Evolutionary conservation across 2,113 vertebrate genomes (phyloP).

Genomic region (Falco punctatus): DNA sequence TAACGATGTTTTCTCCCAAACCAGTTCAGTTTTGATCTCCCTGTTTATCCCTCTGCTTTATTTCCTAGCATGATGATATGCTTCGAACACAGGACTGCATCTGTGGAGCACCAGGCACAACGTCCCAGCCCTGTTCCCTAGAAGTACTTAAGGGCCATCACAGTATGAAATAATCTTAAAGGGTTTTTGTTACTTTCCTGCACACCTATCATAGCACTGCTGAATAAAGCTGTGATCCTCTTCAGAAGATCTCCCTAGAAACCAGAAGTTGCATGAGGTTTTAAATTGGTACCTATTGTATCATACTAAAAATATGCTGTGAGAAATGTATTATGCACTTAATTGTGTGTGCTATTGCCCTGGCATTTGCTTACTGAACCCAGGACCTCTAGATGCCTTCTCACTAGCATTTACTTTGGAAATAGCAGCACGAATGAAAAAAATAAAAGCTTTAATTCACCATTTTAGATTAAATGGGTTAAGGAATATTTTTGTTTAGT

Average conservation of each 20-base stretch:
- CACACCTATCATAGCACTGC: not conserved
- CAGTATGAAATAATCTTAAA: not conserved
- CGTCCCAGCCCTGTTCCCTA: not conserved
- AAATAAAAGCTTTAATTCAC: not conserved
- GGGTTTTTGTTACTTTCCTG: not conserved
- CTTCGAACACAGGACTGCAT: not conserved
- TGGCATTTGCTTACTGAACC: not conserved
- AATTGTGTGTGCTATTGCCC: not conserved
- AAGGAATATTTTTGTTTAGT: not conserved
- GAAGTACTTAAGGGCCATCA: not conserved
- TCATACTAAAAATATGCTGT: not conserved
- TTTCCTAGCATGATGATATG: not conserved
- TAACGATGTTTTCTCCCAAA: not conserved
- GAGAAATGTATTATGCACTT: not conserved
- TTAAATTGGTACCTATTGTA: not conserved
- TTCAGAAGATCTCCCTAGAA: not conserved
- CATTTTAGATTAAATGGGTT: not conserved
- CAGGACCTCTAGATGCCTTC: not conserved
- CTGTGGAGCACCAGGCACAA: not conserved
- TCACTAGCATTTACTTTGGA: not conserved
- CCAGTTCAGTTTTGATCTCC: not conserved
- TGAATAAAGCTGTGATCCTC: not conserved
- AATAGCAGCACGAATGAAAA: not conserved
- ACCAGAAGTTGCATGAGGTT: not conserved
- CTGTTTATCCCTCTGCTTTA: not conserved